These are phyloP conservation scores for Thunnus thynnus DNA, from an alignment of 2,113 vertebrate species.

Conservation along the genomic window DNA sequence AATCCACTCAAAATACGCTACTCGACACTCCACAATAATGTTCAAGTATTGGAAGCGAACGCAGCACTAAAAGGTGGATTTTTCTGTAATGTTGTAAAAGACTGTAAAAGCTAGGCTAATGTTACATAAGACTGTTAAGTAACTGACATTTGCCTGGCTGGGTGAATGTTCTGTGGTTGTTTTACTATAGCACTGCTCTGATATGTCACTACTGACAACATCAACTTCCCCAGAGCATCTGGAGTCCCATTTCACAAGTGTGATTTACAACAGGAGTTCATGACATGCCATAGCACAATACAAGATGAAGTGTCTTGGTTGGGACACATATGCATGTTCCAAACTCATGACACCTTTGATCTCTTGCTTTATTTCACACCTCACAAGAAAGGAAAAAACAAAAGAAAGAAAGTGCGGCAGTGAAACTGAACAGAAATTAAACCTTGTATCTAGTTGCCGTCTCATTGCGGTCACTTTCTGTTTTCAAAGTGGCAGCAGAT, in stretches of 20 bases:
- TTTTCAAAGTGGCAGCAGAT: neutral
- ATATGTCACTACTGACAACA: constrained; percentile 14
- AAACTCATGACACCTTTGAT: neutral
- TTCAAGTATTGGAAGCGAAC: neutral
- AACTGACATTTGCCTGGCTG: constrained; percentile 48
- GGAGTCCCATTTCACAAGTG: neutral
- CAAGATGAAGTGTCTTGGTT: neutral
- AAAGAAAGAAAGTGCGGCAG: neutral
- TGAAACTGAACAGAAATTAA: neutral
- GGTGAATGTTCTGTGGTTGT: constrained; percentile 29
- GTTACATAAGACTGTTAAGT: constrained; percentile 64
- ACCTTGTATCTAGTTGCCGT: too few species aligned
- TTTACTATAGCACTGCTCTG: neutral
- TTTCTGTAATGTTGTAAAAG: constrained; percentile 28
- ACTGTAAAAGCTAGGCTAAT: constrained; percentile 33
- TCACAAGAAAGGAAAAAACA: neutral
- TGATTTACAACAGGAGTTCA: neutral
- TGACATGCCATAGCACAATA: too few species aligned
- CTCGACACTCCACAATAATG: neutral
- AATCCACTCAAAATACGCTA: neutral
- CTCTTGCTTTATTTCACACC: neutral
- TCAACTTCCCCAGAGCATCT: neutral
- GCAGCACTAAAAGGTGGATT: neutral
- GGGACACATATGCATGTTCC: neutral
- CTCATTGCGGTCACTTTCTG: neutral